Evolutionary conservation across 2,888 invertebrate species (phyloP), one percentile per base, ranked within the genome.

Genomic region (Heteropelma amictum): DNA sequence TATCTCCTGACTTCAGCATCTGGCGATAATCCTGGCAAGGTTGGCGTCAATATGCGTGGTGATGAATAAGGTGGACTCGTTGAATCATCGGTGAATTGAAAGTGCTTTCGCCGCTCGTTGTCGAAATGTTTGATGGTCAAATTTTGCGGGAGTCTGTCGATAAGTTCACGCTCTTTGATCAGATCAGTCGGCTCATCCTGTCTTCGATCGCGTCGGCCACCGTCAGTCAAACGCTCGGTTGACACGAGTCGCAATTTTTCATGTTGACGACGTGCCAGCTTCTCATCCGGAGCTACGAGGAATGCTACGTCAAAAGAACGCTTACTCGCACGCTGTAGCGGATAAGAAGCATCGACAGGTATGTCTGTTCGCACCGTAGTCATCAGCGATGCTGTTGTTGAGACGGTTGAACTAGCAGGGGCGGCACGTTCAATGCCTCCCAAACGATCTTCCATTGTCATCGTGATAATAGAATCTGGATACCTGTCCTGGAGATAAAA

Each of bases 291-390:
- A 88, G 95, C 94, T 92, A 97, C 96, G 23, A 97, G 90, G 83
- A 97, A 97, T 0, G 97, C 97, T 7, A 97, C 97, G 87, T 97
- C 97, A 86, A 97, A 97, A 0, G 96, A 95, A 12, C 97, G 91
- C 84, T 97, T 97, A n/a, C 89, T 79, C 38, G 80, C 91, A 3
- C 88, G 84, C 23, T 87, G 88, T 2, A 87, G 70, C 8, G 89
- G 88, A 65, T 88, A 88, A 3, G 88, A 87, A 1, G 88, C 86
- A 58, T 88, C 87, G 10, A 84, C 72, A 6, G 83, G 79, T 5
- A 79, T 84, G 82, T 64, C 82, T 80, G 33, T 86, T 78, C 81
- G 79, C 28, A 68, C 58, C 14, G 67, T 56, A 6, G 67, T 64
- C 17, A 53, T 26, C 45, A 73, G 47, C 38, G 79, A 76, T 79